Evolutionary conservation across 2,113 vertebrate genomes (phyloP), one percentile per base, ranked within the genome.

Genomic region (Plectropomus leopardus): DNA sequence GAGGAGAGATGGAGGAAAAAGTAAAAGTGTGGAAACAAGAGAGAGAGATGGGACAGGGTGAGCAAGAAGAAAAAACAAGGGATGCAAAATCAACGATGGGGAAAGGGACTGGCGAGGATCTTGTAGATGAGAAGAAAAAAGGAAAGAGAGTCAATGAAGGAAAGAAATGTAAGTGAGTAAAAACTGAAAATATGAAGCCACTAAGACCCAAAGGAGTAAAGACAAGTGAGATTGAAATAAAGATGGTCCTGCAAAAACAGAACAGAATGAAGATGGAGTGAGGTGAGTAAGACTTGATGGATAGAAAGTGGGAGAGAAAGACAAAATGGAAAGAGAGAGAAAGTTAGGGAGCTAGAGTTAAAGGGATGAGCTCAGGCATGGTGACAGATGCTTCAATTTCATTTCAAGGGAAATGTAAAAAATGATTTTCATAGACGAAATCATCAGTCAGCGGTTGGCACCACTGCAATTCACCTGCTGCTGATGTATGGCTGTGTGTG

Each of bases 311-410:
- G 17, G 48, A 58, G 72, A 57, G 44, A 4, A 45, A 10, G 47
- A 17, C 2, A 42, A 5, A 32, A 54, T 9, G 13, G 34, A 13
- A 58, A 40, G 36, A 28, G 66, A 47, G 40, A 24, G 34, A 42
- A 36, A 40, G 60, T n/a, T n/a, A 10, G 23, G 15, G 5, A 19
- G 30, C 9, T 1, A n/a, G 42, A 58, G 5, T 17, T 45, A 63
- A 23, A 23, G 21, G 28, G 15, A 40, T 50, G 32, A 57, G 44
- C 58, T 55, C 57, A 30, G 68, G 2, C 23, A 48, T 5, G 1
- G 15, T 45, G 66, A 71, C 44, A 48, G 64, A 70, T 47, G 57
- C 71, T 63, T 75, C 53, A 17, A 50, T 53, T 78, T 60, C 17
- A 51, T 45, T 74, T 69, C 42, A 36, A 54, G 34, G 47, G 16